Evolutionary conservation across 1,140 invertebrate genomes (phyloP).

Genomic region (Mactra quadrangularis): DNA sequence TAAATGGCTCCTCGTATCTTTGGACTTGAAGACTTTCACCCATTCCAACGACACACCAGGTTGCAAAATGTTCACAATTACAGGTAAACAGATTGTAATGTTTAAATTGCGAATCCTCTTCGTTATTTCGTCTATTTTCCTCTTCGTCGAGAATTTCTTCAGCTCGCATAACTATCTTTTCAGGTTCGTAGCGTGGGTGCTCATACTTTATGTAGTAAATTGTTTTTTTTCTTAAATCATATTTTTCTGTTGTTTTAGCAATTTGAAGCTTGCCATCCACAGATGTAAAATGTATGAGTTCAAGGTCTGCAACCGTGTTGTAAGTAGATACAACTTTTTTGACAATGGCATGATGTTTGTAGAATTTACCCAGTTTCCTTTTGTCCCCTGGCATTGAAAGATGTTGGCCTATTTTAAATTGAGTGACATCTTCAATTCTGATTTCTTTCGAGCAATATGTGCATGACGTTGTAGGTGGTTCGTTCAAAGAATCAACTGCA

Average conservation of each 20-base stretch:
- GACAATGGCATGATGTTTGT: conserved; percentile 41
- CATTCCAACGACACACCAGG: conserved; percentile 47
- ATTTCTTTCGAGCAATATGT: conserved; percentile 4
- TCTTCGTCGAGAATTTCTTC: conserved; percentile 32
- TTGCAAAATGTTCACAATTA: conserved; percentile 57
- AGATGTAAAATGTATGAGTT: conserved; percentile 11
- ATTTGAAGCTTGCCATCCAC: neutral
- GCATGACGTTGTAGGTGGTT: neutral
- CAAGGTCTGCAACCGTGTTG: neutral
- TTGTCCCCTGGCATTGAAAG: conserved; percentile 24
- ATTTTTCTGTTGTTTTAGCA: neutral
- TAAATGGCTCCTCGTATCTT: neutral
- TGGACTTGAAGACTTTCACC: conserved; percentile 42
- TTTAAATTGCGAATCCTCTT: neutral
- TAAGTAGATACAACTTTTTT: neutral
- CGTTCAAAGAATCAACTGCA: too few species aligned
- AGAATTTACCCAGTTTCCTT: neutral
- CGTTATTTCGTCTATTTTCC: too few species aligned
- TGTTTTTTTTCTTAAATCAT: conserved; percentile 24
- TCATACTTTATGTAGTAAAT: conserved; percentile 23
- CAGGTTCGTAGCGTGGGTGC: conserved; percentile 4
- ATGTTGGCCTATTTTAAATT: conserved; percentile 34
- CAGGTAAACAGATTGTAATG: conserved; percentile 15
- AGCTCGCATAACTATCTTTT: conserved; percentile 35
- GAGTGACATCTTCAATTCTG: neutral